Evolutionary conservation across 2,888 invertebrate genomes (phyloP).

Genomic region (Drosophila rubida): DNA sequence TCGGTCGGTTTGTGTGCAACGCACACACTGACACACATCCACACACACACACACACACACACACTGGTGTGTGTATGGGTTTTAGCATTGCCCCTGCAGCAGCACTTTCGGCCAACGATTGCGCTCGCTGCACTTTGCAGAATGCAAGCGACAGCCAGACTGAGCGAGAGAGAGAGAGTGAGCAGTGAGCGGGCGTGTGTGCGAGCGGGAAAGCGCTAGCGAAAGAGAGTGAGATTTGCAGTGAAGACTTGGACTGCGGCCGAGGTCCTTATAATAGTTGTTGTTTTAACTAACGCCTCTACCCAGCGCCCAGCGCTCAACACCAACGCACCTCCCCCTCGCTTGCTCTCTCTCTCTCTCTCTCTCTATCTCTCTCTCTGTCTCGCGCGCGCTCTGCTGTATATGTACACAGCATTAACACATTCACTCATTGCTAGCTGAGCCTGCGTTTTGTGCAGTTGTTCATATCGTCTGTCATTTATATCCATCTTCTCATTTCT

Average conservation of each 20-base stretch:
- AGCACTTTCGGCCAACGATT: constrained; percentile 32
- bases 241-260: constrained; percentile 44
- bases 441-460: constrained; percentile 72
- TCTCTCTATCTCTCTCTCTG: constrained; percentile 1
- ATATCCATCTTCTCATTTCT: constrained; percentile 48
- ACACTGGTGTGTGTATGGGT: constrained; percentile 19
- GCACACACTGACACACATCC: constrained; percentile 31
- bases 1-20: constrained; percentile 57
- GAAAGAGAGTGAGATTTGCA: constrained; percentile 36
- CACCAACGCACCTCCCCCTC: constrained; percentile 4
- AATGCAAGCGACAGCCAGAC: constrained; percentile 10
- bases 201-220: constrained; percentile 1
- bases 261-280: constrained; percentile 46
- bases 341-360: background rate
- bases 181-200: constrained; percentile 5
- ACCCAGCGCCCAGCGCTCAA: constrained; percentile 20
- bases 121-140: constrained; percentile 76
- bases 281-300: constrained; percentile 40
- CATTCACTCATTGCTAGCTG: constrained; percentile 67
- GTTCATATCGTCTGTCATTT: constrained; percentile 68
- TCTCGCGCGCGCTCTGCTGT: constrained; percentile 13
- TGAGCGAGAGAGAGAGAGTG: constrained; percentile 4
- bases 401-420: constrained; percentile 72
- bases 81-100: constrained; percentile 36
- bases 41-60: constrained; percentile 11